Evolutionary conservation across 2,113 vertebrate species (phyloP).

Genomic region (Anarrhichthys ocellatus): DNA sequence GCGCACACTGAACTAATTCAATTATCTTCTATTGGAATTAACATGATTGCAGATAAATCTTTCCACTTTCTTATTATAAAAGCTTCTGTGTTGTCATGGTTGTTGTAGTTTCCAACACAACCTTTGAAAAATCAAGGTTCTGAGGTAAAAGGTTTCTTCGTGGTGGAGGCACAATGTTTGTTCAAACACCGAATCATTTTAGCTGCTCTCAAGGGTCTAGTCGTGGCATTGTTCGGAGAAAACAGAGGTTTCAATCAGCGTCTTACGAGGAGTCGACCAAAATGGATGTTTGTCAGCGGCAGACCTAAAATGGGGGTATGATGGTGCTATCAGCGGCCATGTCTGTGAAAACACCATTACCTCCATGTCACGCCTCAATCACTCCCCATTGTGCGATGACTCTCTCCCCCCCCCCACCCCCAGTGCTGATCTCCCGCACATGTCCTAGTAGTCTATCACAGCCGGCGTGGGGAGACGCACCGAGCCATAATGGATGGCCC

Average conservation of each 20-base stretch:
- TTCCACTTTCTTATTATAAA: background rate
- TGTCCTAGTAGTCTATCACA: slow-evolving; percentile 78
- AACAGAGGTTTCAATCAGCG: slow-evolving; percentile 68
- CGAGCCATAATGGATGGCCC: slow-evolving; percentile 78
- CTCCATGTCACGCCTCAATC: slow-evolving; percentile 83
- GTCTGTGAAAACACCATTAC: slow-evolving; percentile 84
- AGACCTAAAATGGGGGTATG: slow-evolving; percentile 73
- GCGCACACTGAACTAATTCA: background rate
- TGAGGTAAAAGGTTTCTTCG: slow-evolving; percentile 12
- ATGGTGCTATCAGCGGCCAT: slow-evolving; percentile 75
- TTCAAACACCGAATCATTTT: slow-evolving; percentile 22
- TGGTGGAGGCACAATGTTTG: slow-evolving; percentile 23
- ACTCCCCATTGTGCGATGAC: slow-evolving; percentile 77
- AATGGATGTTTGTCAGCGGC: slow-evolving; percentile 77
- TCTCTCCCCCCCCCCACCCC: slow-evolving; percentile 50
- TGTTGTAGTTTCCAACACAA: background rate
- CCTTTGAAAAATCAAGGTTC: background rate
- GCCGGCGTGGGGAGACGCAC: slow-evolving; percentile 60
- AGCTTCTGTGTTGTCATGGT: background rate
- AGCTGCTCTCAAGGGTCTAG: slow-evolving; percentile 39
- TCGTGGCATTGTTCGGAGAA: slow-evolving; percentile 29
- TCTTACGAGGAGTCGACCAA: slow-evolving; percentile 59
- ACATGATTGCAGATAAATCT: slow-evolving; percentile 16
- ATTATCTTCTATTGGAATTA: background rate
- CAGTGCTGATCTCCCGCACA: slow-evolving; percentile 66